Percentiles rank a stretch among this genome's conserved stretches.
Conservation (phyloP, 2,888 invertebrate genomes). For the Leucoma salicis region DNA sequence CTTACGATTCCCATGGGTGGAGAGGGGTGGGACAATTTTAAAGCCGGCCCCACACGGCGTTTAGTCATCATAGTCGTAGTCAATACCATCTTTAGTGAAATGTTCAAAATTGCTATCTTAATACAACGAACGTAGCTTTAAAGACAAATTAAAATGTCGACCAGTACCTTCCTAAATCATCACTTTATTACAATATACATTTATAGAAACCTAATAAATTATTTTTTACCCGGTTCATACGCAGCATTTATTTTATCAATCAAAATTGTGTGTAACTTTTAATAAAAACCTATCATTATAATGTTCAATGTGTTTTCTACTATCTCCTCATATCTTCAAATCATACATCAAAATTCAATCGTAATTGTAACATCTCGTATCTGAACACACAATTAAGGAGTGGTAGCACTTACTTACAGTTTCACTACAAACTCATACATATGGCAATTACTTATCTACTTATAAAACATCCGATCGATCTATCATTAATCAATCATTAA, state of each 20-base stretch:
- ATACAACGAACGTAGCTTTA: too few relatives aligned
- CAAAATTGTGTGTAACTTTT: not conserved
- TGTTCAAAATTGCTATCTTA: too few relatives aligned
- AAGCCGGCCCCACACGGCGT: too few relatives aligned
- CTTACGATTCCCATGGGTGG: too few relatives aligned
- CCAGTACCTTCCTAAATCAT: too few relatives aligned
- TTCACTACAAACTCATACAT: conserved; percentile 12
- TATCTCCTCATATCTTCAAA: not conserved
- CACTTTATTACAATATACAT: not conserved
- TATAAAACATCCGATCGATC: conserved; percentile 21
- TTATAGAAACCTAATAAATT: not conserved
- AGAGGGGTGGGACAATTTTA: too few relatives aligned
- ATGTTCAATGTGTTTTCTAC: not conserved
- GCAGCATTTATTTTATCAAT: not conserved
- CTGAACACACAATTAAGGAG: conserved; percentile 8
- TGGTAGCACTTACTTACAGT: conserved; percentile 20
- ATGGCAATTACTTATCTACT: conserved; percentile 25
- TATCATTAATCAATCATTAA: conserved; percentile 18
- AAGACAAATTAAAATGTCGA: too few relatives aligned
- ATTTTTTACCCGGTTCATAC: not conserved
- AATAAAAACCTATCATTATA: not conserved
- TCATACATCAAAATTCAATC: not conserved
- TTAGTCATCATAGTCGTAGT: too few relatives aligned
- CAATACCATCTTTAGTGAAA: too few relatives aligned
- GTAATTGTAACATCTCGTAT: not conserved